These are phyloP conservation scores for Varroa destructor DNA, from an alignment of 1,140 invertebrate species.

Conservation along the genomic window DNA sequence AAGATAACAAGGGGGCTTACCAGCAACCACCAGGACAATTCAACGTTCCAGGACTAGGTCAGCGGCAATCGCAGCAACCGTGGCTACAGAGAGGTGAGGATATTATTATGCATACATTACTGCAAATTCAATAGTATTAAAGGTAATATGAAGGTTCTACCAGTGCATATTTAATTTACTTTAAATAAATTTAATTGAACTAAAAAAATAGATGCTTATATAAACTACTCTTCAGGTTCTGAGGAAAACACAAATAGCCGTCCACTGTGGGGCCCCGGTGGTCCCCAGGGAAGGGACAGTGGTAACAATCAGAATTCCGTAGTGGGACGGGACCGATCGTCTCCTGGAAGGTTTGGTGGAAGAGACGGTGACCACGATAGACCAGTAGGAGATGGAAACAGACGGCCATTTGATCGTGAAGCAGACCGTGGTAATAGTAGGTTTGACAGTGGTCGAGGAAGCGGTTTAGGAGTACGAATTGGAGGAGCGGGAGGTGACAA, in stretches of 20 bases:
- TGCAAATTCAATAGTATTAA: neutral
- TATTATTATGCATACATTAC: too few relatives aligned
- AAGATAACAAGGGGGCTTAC: constrained; percentile 20
- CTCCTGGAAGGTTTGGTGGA: neutral
- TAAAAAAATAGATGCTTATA: too few relatives aligned
- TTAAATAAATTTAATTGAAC: too few relatives aligned
- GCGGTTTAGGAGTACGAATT: neutral
- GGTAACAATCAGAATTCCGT: neutral
- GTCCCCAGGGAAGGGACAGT: neutral
- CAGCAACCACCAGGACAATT: constrained; percentile 4
- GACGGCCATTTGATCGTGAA: neutral
- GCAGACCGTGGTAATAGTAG: neutral
- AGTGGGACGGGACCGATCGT: constrained; percentile 1
- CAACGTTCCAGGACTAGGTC: too few relatives aligned
- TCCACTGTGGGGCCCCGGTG: too few relatives aligned
- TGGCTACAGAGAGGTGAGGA: neutral
- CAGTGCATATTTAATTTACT: too few relatives aligned
- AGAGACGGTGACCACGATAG: neutral
- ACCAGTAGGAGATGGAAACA: neutral
- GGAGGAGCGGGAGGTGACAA: neutral
- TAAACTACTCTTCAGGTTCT: too few relatives aligned
- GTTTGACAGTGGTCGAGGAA: neutral
- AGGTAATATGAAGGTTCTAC: too few relatives aligned
- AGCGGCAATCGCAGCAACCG: neutral
- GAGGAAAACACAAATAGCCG: too few relatives aligned